Conservation (phyloP, 1,140 invertebrate genomes). For the Brachionus sp. region DNA sequence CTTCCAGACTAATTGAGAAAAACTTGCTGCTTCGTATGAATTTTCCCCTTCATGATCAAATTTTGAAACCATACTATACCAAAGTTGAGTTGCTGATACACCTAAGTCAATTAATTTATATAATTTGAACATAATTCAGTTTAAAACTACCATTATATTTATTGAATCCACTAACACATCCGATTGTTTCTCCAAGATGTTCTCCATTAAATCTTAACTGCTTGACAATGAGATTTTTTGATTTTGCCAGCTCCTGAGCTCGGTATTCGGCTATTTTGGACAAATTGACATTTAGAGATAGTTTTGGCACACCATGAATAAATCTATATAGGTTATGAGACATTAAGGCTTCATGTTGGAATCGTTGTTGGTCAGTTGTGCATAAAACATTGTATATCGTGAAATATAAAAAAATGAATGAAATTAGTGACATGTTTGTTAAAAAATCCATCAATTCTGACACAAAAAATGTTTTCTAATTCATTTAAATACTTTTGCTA, state of each 20-base stretch:
- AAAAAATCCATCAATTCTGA: background rate
- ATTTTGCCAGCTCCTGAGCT: constrained; percentile 71
- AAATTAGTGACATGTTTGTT: background rate
- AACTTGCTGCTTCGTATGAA: constrained; percentile 74
- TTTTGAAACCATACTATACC: constrained; percentile 75
- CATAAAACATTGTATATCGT: background rate
- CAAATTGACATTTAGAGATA: constrained; percentile 69
- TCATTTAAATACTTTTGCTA: background rate
- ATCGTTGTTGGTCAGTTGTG: background rate
- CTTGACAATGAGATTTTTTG: constrained; percentile 54
- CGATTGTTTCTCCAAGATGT: constrained; percentile 7
- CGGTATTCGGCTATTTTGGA: constrained; percentile 68
- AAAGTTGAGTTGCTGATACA: constrained; percentile 68
- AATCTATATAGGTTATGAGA: constrained; percentile 74
- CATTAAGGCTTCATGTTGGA: constrained; percentile 50
- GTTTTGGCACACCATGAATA: constrained; percentile 68
- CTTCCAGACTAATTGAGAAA: constrained; percentile 87
- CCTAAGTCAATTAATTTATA: background rate
- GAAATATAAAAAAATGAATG: background rate
- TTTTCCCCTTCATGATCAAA: constrained; percentile 73
- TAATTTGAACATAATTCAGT: constrained; percentile 67
- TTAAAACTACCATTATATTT: constrained; percentile 48
- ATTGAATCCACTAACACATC: background rate
- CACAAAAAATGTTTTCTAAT: background rate
- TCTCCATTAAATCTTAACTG: background rate